Base-by-base conservation (phyloP, 2,888 invertebrate species). In the Meandrusa payeni region DNA sequence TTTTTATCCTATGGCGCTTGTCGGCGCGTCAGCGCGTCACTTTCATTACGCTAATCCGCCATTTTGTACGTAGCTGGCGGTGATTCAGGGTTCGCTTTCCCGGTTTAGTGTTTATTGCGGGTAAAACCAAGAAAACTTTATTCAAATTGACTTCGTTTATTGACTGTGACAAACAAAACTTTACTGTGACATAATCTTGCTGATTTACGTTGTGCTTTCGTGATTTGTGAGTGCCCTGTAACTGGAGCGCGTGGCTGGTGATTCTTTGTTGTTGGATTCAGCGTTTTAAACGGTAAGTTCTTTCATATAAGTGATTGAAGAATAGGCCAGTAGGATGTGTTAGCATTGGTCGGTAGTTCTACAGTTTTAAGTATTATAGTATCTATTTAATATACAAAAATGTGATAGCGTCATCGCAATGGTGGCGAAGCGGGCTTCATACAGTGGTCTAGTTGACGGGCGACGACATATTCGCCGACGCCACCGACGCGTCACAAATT, bases 51-150 rank as follows among this genome's bases (percentile, higher is more conserved):
- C 78, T 76, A 80, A 83, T 86, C 88, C 87, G 88, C 88, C 88
- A 88, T 88, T 88, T 88, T 88, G 88, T 85, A 86, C 80, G 85
- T 83, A 75, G 86, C 83, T 83, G 85, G 88, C 85, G 83, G 88
- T 82, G 81, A 78, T 78, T 79, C 76, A 71, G 69, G 79, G 70
- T 76, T 74, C 71, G 78, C 74, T 79, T 76, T 77, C 73, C 74
- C 73, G 70, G 77, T 74, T 73, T 67, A 72, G 81, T 80, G 86
- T 78, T 74, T 76, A 70, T 74, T 72, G 63, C 75, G 64, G 74
- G 74, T 74, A 76, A 76, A 75, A 78, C 74, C 75, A 76, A 57
- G 57, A 68, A 76, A 82, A 85, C 76, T 79, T 76, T 67, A 61
- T 75, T 64, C 28, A 62, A 68, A 69, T 68, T 69, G 59, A 74